Evolutionary conservation across 2,888 invertebrate species (phyloP).

Genomic region (Dynastes hyllus): DNA sequence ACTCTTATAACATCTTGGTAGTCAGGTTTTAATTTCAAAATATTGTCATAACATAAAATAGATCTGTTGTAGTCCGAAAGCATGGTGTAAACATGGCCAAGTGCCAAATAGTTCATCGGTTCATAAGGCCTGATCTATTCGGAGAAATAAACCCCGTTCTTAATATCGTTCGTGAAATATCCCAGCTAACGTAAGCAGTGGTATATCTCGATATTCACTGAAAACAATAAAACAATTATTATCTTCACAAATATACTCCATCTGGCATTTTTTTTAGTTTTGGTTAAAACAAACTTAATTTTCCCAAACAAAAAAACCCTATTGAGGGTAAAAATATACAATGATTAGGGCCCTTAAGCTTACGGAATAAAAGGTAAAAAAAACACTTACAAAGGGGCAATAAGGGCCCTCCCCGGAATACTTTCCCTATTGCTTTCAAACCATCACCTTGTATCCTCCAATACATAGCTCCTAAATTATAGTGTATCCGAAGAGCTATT

Average conservation of each 20-base stretch:
- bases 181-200: constrained; percentile 82
- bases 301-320: too few species aligned
- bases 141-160: too few species aligned
- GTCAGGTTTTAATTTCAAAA: constrained; percentile 77
- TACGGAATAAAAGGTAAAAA: background rate
- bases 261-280: too few species aligned
- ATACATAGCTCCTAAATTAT: constrained; percentile 85
- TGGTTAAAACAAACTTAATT: too few species aligned
- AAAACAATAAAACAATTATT: constrained; percentile 60
- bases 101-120: constrained; percentile 78
- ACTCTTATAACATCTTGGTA: constrained; percentile 77
- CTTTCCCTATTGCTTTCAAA: constrained; percentile 85
- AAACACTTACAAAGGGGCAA: too few species aligned
- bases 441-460: constrained; percentile 86
- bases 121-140: constrained; percentile 81
- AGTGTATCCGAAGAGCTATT: constrained; percentile 86
- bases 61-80: constrained; percentile 83
- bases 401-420: too few species aligned
- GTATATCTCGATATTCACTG: constrained; percentile 82
- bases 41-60: constrained; percentile 78
- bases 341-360: background rate
- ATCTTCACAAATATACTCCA: background rate
- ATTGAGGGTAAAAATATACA: constrained; percentile 1
- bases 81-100: constrained; percentile 84
- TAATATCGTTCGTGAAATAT: constrained; percentile 78